Evolutionary conservation across 2,113 vertebrate species (phyloP), one percentile per base, ranked within the genome.

Genomic region (Calidris pygmaea): DNA sequence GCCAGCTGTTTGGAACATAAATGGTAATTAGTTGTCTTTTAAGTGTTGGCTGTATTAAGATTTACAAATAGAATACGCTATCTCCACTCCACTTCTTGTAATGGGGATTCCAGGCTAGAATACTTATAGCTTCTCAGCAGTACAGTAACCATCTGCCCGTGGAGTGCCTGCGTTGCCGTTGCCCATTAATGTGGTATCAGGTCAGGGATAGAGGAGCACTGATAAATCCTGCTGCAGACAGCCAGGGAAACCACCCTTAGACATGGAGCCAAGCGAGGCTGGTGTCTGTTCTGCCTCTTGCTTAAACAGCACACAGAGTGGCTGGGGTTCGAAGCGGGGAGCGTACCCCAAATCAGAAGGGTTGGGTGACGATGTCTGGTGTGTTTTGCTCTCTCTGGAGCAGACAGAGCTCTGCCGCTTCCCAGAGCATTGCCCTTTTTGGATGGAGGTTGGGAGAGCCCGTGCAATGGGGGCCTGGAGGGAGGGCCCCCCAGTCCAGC

Each of bases 11-110:
- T 84, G 58, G 83, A 78, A 58, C 22, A 23, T 6, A 78, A 85
- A 77, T 92, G 85, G 21, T 84, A 80, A 84, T 93, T 50, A 75
- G 76, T 55, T 88, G 34, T 71, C 79, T 88, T 93, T 65, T 92
- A 56, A 96, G 75, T 43, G 63, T 52, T 86, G 39, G 23, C 39
- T 92, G 60, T 93, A 66, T 89, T 87, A 74, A 77, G 72, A 39
- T 88, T 83, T 90, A 82, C 66, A 65, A 75, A 59, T 26, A 86
- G 67, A 77, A 37, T 43, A 47, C 18, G 7, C 39, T 1, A 12
- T 73, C 92, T 80, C 87, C 41, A 8, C 48, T 77, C 48, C 41
- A 13, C n/a, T 84, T 41, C 66, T 89, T 34, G 2, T n/a, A 41
- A 18, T 7, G 47, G 82, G 63, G 23, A 55, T 74, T 95, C 79